These are phyloP conservation scores for Hipparchia sbordonii DNA, from an alignment of 2,888 invertebrate species.

Conservation along the genomic window DNA sequence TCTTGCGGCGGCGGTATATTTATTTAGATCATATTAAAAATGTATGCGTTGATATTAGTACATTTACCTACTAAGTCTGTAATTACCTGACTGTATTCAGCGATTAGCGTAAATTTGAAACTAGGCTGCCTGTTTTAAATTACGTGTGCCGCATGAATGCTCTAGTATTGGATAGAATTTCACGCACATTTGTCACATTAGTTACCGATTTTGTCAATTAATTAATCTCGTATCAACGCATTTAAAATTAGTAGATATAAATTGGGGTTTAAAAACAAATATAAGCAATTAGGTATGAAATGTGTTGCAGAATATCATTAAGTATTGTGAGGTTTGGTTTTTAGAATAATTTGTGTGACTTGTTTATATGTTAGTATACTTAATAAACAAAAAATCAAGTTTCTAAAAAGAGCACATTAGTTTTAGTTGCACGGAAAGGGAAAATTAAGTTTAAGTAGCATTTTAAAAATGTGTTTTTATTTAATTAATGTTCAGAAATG, in stretches of 20 bases:
- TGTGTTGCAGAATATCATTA: too few species aligned
- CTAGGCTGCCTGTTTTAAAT: conserved; percentile 14
- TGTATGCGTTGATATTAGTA: neutral
- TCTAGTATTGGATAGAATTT: conserved; percentile 18
- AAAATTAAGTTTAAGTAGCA: too few species aligned
- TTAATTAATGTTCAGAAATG: too few species aligned
- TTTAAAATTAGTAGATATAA: conserved; percentile 16
- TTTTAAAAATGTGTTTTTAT: too few species aligned
- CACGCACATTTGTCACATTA: conserved; percentile 18
- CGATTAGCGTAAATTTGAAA: conserved; percentile 15
- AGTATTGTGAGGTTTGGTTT: too few species aligned
- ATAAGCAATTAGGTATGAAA: neutral
- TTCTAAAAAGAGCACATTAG: too few species aligned
- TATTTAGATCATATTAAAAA: neutral
- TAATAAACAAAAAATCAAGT: too few species aligned
- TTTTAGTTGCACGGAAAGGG: too few species aligned
- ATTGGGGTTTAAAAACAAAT: conserved; percentile 2
- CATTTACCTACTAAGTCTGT: neutral
- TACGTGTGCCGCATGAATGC: conserved; percentile 11
- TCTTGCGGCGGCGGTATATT: too few species aligned
- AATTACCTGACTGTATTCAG: conserved; percentile 14
- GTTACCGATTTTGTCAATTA: conserved; percentile 12
- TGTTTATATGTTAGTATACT: too few species aligned
- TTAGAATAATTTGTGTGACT: too few species aligned
- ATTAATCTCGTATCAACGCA: conserved; percentile 12